Conservation (phyloP, 1,140 invertebrate genomes). For the Caenorhabditis inopinata region DNA sequence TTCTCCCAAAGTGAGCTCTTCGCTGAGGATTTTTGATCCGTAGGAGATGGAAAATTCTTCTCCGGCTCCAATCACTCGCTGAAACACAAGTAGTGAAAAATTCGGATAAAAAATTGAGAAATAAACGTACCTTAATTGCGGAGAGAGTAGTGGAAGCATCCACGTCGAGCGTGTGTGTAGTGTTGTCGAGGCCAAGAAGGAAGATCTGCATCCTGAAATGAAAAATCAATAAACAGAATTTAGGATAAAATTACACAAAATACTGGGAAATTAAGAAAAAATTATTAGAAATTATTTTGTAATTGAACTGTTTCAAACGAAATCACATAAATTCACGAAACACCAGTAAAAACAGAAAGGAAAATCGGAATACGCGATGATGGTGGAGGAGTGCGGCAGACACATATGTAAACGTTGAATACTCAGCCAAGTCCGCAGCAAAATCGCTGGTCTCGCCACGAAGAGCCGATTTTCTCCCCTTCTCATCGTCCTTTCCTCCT, state of each 20-base stretch:
- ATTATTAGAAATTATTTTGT: not conserved
- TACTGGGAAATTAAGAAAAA: not conserved
- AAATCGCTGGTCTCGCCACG: conserved; percentile 1
- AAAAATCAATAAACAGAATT: not conserved
- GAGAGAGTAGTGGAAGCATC: conserved; percentile 22
- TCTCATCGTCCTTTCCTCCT: not conserved
- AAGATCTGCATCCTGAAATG: conserved; percentile 27
- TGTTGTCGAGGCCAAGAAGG: conserved; percentile 32
- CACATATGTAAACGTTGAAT: not conserved
- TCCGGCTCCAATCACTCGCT: conserved; percentile 24
- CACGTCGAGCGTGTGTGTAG: conserved; percentile 28
- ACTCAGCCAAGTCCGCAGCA: conserved; percentile 16
- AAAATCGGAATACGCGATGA: not conserved
- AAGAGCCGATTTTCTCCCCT: not conserved
- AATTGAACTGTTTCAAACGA: not conserved
- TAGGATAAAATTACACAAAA: too few relatives aligned
- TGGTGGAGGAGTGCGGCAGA: not conserved
- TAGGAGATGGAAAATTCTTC: conserved; percentile 10
- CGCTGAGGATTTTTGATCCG: conserved; percentile 45
- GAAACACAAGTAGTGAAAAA: not conserved
- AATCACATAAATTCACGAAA: not conserved
- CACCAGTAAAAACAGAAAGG: not conserved
- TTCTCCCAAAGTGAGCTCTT: conserved; percentile 57
- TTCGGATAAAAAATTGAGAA: not conserved
- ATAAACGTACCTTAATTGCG: conserved; percentile 10